A percentile compares a stretch with the other conserved stretches of the same genome.
Evolutionary conservation across 2,797 vertebrate species (phyloP).

Genomic region (Channallabes apus): DNA sequence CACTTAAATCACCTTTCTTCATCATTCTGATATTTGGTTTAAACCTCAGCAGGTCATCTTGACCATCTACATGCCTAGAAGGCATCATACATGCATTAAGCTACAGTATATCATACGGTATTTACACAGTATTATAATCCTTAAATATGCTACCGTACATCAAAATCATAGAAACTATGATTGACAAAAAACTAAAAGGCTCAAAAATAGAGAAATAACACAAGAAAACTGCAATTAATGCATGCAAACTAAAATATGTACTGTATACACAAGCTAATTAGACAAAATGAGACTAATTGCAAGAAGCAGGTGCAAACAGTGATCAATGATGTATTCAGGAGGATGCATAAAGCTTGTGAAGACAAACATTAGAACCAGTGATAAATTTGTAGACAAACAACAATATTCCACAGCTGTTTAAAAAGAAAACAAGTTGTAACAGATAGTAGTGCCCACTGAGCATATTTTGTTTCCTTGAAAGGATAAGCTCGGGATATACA

Average conservation of each 20-base stretch:
- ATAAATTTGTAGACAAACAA: background rate
- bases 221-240: background rate
- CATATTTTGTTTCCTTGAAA: background rate
- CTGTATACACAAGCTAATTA: slow-evolving; percentile 24
- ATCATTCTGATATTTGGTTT: too few relatives aligned
- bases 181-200: background rate
- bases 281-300: slow-evolving; percentile 23
- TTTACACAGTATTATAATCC: background rate
- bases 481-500: background rate
- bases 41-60: too few relatives aligned
- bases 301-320: slow-evolving; percentile 15
- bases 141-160: background rate
- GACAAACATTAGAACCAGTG: background rate
- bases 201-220: background rate
- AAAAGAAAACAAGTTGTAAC: background rate
- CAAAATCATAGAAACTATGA: background rate
- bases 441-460: too few relatives aligned
- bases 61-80: too few relatives aligned
- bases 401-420: background rate
- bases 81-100: background rate
- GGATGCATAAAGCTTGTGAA: background rate
- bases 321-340: background rate
- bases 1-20: too few relatives aligned
- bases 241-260: slow-evolving; percentile 13
- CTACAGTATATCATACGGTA: background rate